A percentile compares a stretch with the other conserved stretches of the same genome.
These are phyloP conservation scores for Anguilla obscura DNA, from an alignment of 2,797 vertebrate species.

Conservation along the genomic window DNA sequence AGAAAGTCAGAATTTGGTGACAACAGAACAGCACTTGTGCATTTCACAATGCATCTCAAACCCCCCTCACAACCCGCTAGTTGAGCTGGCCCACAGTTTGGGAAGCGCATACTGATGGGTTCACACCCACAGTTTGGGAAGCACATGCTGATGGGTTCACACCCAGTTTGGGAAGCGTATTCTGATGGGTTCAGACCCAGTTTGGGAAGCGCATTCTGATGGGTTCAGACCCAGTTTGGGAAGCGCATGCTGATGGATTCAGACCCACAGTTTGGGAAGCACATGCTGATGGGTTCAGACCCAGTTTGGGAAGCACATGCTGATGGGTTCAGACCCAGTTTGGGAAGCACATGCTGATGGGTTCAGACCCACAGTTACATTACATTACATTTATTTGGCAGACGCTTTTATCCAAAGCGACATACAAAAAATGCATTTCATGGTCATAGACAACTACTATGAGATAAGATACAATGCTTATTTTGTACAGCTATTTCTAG, in stretches of 20 bases:
- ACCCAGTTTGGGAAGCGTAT: not conserved
- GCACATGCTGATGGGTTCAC: not conserved
- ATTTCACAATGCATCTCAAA: no score
- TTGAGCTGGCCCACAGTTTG: no score
- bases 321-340: not conserved
- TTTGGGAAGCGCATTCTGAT: not conserved
- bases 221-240: not conserved
- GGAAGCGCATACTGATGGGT: no score
- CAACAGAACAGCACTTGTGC: no score
- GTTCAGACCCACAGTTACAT: no score
- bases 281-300: not conserved
- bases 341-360: not conserved
- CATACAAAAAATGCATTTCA: no score
- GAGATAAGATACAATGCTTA: no score
- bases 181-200: not conserved
- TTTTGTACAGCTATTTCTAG: no score
- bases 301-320: not conserved
- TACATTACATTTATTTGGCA: no score
- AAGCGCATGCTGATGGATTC: not conserved
- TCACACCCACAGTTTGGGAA: not conserved
- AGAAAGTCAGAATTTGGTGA: not conserved
- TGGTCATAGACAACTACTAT: no score
- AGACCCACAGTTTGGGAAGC: not conserved
- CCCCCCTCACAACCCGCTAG: no score
- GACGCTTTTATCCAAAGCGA: no score